A percentile compares a stretch with the other conserved stretches of the same genome.
These are phyloP conservation scores for Drosophila birchii DNA, from an alignment of 2,888 invertebrate species.

Conservation along the genomic window DNA sequence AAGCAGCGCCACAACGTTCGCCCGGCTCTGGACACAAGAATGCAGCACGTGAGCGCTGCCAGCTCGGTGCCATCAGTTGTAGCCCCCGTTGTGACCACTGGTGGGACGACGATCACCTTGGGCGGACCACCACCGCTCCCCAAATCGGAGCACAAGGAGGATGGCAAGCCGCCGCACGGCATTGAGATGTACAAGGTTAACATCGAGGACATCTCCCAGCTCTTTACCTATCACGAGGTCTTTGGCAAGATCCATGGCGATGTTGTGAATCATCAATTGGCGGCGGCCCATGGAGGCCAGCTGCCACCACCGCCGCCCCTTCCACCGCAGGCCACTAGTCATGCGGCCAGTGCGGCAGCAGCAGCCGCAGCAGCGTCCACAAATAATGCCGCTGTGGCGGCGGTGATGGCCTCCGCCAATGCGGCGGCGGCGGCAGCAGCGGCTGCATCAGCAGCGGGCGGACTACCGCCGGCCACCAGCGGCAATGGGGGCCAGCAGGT, in stretches of 20 bases:
- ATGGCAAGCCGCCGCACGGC: constrained; percentile 85
- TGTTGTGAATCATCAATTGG: constrained; percentile 85
- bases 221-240: constrained; percentile 94
- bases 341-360: constrained; percentile 76
- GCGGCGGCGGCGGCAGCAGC: constrained; percentile 75
- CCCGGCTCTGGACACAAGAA: constrained; percentile 59
- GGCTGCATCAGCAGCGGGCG: constrained; percentile 65
- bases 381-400: constrained; percentile 77
- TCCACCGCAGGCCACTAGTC: constrained; percentile 64
- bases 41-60: constrained; percentile 82
- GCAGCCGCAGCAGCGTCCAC: constrained; percentile 77
- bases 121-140: constrained; percentile 69
- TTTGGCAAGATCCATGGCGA: constrained; percentile 88
- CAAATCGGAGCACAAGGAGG: constrained; percentile 78
- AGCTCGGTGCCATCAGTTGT: constrained; percentile 74
- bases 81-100: constrained; percentile 76
- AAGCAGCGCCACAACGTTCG: constrained; percentile 20
- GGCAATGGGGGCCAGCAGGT: constrained; percentile 45
- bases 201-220: constrained; percentile 93
- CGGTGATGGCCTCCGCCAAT: constrained; percentile 76
- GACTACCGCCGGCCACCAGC: constrained; percentile 39
- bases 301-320: constrained; percentile 73
- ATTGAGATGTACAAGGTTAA: constrained; percentile 91
- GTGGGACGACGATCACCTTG: constrained; percentile 83
- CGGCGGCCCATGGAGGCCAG: constrained; percentile 85